These are phyloP conservation scores for Lepetodrilus schrolli DNA, from an alignment of 2,888 invertebrate species.

Conservation along the genomic window DNA sequence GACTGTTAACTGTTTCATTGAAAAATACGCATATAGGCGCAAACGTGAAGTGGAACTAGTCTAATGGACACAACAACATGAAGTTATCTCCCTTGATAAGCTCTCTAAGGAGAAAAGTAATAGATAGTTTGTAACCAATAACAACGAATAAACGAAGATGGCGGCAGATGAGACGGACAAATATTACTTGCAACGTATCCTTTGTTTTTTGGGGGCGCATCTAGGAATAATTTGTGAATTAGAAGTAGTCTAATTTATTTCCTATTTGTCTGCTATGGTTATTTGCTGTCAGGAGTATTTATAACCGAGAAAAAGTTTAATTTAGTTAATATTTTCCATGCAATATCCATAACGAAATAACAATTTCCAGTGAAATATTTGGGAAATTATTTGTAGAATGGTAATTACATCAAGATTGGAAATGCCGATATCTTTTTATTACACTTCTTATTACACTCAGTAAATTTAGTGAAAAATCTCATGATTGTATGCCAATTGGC, in stretches of 20 bases:
- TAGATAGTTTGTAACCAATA: conserved; percentile 21
- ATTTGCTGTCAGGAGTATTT: background rate
- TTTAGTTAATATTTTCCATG: too few relatives aligned
- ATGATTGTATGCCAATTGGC: background rate
- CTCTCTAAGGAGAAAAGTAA: background rate
- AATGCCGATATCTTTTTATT: too few relatives aligned
- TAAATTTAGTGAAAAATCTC: too few relatives aligned
- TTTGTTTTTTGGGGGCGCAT: conserved; percentile 46
- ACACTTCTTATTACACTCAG: too few relatives aligned
- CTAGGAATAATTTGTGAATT: too few relatives aligned
- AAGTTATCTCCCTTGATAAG: conserved; percentile 1
- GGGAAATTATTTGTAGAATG: background rate
- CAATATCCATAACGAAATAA: too few relatives aligned
- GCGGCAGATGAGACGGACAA: conserved; percentile 61
- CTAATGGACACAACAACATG: background rate
- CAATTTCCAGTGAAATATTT: background rate
- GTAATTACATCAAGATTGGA: too few relatives aligned
- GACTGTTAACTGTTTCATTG: background rate
- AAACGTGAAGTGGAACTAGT: background rate
- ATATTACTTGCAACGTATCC: conserved; percentile 69
- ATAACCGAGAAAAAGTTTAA: too few relatives aligned
- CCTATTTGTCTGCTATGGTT: background rate
- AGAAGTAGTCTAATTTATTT: too few relatives aligned
- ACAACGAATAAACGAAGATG: conserved; percentile 55
- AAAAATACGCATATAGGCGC: background rate